Conservation (phyloP, 2,113 vertebrate species). For the Prionailurus viverrinus region DNA sequence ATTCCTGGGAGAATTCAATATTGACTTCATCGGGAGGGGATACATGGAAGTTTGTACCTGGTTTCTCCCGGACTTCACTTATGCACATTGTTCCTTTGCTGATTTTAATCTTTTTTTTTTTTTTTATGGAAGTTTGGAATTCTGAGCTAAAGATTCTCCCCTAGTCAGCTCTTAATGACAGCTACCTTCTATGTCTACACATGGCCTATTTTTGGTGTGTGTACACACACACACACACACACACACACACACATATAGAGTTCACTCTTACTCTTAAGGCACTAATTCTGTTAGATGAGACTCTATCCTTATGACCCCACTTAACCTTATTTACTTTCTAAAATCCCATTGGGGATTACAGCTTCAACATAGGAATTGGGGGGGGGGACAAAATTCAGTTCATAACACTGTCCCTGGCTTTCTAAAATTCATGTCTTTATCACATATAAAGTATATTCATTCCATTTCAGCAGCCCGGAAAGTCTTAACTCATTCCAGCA, state of each 20-base stretch:
- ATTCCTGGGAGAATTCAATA: neutral
- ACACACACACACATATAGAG: neutral
- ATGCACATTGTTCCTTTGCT: neutral
- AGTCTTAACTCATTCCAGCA: neutral
- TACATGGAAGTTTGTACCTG: neutral
- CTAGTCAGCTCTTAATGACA: neutral
- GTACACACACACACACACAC: neutral
- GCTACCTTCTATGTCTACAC: neutral
- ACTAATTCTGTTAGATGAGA: neutral
- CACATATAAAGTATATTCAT: neutral
- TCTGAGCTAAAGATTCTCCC: neutral
- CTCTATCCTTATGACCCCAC: neutral
- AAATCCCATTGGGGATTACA: neutral
- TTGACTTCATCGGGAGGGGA: neutral
- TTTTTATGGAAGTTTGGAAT: neutral
- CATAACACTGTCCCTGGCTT: neutral
- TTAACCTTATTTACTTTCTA: neutral
- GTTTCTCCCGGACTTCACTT: neutral
- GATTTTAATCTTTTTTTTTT: neutral
- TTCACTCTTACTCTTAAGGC: neutral
- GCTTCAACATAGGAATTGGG: neutral
- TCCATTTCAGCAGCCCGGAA: neutral
- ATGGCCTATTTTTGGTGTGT: neutral
- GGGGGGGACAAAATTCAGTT: neutral
- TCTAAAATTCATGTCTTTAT: neutral